Base-by-base conservation (phyloP, 2,888 invertebrate genomes). In the Augochlorella aurata region DNA sequence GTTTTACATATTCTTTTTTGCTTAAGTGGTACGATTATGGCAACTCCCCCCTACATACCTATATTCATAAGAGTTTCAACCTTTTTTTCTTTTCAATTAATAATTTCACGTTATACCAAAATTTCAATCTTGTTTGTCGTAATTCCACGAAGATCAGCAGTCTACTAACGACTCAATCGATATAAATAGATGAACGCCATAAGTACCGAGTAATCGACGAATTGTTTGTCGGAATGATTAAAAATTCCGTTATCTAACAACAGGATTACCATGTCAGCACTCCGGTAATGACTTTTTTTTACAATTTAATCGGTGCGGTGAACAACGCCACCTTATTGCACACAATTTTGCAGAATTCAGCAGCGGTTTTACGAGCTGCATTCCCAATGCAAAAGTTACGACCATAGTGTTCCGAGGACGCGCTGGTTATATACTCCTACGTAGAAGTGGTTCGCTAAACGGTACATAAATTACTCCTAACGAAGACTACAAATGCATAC, bases 381-480 rank as follows among this genome's bases (percentile, higher is more conserved):
- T 63, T 63, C 44, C 45, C 67, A 73, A 75, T 58, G 80, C 52
- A 77, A 75, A 83, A 75, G 67, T 80, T 83, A 75, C 79, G 47
- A 68, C 58, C 65, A 67, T 69, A 66, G 58, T 61, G 16, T 52
- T 38, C 45, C 58, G 66, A 70, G 49, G 66, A 71, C 69, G 77
- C 65, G 47, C 77, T 38, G 63, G 58, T 58, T 58, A 44, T 76
- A 49, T 72, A 68, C 81, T 77, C 66, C 81, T 77, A 81, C 83
- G 81, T 84, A 45, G 70, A 54, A 65, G 75, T 77, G 77, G 85
- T 82, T 80, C 80, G 77, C 78, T 74, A 82, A 83, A 73, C 67
- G 72, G 78, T 76, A 71, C 82, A 87, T 87, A 85, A 87, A 87
- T 85, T 87, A 85, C 81, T 73, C 74, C 67, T 80, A 77, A 80